Conservation (phyloP, 2,888 invertebrate species). For the Fragum fragum region DNA sequence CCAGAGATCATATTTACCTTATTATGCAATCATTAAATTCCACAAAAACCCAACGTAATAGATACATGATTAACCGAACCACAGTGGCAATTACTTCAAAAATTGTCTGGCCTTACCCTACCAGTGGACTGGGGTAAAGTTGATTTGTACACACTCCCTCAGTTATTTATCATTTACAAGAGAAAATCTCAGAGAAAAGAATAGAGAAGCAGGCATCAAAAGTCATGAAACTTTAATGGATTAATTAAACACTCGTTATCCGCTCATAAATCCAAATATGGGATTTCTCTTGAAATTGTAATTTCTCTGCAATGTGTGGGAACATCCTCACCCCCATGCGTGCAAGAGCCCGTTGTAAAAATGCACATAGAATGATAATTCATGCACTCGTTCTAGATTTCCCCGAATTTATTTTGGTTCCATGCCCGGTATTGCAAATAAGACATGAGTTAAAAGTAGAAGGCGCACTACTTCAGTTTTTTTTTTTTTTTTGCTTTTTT, state of each 20-base stretch:
- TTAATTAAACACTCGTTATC: conserved; percentile 66
- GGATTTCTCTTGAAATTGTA: conserved; percentile 16
- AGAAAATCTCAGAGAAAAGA: conserved; percentile 44
- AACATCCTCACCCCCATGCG: conserved; percentile 3
- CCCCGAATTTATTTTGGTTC: neutral
- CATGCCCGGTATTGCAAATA: neutral
- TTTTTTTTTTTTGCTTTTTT: too few relatives aligned
- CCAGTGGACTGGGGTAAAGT: conserved; percentile 40
- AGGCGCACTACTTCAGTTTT: too few relatives aligned
- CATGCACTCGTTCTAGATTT: neutral
- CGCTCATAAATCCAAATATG: conserved; percentile 52
- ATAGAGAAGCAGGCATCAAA: conserved; percentile 57
- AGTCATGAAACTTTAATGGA: conserved; percentile 66
- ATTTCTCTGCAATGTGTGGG: conserved; percentile 18
- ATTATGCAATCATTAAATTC: too few relatives aligned
- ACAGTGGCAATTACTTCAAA: too few relatives aligned
- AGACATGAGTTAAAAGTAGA: too few relatives aligned
- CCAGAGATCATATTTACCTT: too few relatives aligned
- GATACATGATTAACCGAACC: too few relatives aligned
- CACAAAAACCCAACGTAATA: too few relatives aligned
- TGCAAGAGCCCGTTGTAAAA: neutral
- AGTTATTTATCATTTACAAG: conserved; percentile 56
- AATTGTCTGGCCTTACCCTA: neutral
- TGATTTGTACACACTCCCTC: conserved; percentile 45
- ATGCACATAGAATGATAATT: neutral